Conservation (phyloP, 1,140 invertebrate genomes). For the Rhizoglyphus robini region DNA sequence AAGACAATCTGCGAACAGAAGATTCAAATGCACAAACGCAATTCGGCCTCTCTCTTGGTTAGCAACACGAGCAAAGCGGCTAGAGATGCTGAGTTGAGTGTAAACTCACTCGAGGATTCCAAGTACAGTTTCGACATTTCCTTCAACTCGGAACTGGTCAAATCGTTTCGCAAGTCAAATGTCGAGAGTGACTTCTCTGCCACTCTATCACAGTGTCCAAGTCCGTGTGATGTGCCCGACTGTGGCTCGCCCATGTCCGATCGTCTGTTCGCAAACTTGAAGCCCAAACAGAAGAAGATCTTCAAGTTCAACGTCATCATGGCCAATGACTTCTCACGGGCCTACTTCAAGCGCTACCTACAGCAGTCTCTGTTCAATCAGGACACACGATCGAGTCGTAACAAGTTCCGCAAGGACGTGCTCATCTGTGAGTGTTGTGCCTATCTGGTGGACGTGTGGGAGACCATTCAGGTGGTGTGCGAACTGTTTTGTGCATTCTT, state of each 20-base stretch:
- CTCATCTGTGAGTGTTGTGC: neutral
- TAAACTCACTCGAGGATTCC: neutral
- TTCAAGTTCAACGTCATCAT: constrained; percentile 7
- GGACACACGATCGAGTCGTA: neutral
- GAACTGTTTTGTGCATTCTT: neutral
- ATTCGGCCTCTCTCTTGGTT: neutral
- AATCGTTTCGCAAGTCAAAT: neutral
- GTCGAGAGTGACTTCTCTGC: neutral
- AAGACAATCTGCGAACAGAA: constrained; percentile 11
- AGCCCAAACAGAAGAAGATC: constrained; percentile 4
- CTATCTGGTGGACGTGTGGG: constrained; percentile 4
- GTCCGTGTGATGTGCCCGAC: no score
- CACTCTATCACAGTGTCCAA: no score
- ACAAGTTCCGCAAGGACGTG: constrained; percentile 8
- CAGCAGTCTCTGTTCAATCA: neutral
- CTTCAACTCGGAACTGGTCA: constrained; percentile 1
- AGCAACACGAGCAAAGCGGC: neutral
- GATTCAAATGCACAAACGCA: neutral
- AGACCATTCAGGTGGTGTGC: neutral
- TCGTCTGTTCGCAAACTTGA: no score
- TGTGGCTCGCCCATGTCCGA: no score
- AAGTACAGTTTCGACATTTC: neutral
- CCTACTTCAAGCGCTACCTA: neutral
- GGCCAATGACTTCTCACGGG: neutral
- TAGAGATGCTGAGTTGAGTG: neutral